Evolutionary conservation across 1,140 invertebrate genomes (phyloP).

Genomic region (Saccostrea cuccullata): DNA sequence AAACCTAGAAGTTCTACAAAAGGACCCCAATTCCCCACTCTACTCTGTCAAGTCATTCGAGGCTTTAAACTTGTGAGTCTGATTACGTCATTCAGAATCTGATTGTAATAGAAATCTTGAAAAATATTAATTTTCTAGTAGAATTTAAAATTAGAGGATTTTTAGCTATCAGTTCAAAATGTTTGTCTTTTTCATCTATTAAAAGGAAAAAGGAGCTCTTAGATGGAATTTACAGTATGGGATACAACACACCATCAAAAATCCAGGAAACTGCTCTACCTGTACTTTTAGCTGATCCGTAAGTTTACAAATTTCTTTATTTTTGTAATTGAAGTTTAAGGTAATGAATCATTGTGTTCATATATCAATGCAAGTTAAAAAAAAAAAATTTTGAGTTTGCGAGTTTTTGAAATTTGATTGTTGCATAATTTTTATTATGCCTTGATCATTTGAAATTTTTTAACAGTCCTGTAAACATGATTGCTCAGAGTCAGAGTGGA

Average conservation of each 20-base stretch:
- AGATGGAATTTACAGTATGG: slow-evolving; percentile 97
- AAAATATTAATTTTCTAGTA: background rate
- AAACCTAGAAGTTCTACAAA: slow-evolving; percentile 92
- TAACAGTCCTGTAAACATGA: slow-evolving; percentile 94
- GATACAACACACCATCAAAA: slow-evolving; percentile 98
- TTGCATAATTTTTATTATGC: too few relatives aligned
- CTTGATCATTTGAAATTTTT: background rate
- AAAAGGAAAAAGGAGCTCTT: slow-evolving; percentile 90
- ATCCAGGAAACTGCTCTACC: slow-evolving; percentile 98
- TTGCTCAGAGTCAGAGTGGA: slow-evolving; percentile 99
- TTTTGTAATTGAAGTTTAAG: too few relatives aligned
- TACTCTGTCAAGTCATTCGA: slow-evolving; percentile 97
- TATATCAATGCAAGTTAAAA: too few relatives aligned
- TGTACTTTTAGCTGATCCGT: slow-evolving; percentile 93
- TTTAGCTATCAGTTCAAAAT: too few relatives aligned
- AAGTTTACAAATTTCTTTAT: slow-evolving; percentile 69
- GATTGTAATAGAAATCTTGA: background rate
- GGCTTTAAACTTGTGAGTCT: slow-evolving; percentile 90
- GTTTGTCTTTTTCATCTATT: slow-evolving; percentile 35
- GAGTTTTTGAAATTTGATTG: too few relatives aligned
- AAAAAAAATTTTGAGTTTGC: too few relatives aligned
- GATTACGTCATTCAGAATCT: background rate
- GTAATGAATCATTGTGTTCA: too few relatives aligned
- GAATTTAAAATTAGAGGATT: background rate
- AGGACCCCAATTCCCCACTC: slow-evolving; percentile 94